Evolutionary conservation across 2,888 invertebrate species (phyloP).

Genomic region (Leptinotarsa rubiginosa): DNA sequence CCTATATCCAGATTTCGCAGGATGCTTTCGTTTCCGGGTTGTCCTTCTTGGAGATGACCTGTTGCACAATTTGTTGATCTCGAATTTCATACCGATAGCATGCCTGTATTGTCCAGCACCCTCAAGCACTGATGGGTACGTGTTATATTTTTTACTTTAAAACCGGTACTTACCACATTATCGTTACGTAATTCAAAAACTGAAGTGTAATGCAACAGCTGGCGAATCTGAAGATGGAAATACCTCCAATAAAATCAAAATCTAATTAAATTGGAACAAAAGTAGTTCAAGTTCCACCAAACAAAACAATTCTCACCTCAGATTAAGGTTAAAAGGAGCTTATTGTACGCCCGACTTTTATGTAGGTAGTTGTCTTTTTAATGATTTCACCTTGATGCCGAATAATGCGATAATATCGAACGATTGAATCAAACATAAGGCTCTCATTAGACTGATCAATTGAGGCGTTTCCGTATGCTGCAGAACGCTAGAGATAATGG

Average conservation of each 20-base stretch:
- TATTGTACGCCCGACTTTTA: slow-evolving; percentile 12
- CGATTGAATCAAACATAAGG: slow-evolving; percentile 20
- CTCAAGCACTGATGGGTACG: no score
- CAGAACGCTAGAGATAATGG: slow-evolving; percentile 6
- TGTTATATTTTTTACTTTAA: no score
- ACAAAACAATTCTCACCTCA: slow-evolving; percentile 8
- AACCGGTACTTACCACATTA: background rate
- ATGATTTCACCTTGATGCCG: slow-evolving; percentile 19
- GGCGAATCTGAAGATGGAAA: background rate
- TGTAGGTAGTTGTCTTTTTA: slow-evolving; percentile 11
- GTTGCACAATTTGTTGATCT: no score
- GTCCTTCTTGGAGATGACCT: no score
- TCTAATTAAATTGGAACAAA: background rate
- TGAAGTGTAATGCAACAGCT: background rate
- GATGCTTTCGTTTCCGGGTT: no score
- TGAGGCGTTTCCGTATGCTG: slow-evolving; percentile 9
- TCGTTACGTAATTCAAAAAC: background rate
- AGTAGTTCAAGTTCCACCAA: slow-evolving; percentile 19
- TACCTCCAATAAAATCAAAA: background rate
- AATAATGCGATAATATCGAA: slow-evolving; percentile 17
- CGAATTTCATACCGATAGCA: no score
- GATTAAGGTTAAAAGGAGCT: slow-evolving; percentile 12
- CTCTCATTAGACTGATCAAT: slow-evolving; percentile 2
- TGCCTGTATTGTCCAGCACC: no score
- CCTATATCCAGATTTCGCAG: no score